Conservation (phyloP, 2,113 vertebrate species). For the Ramphastos sulfuratus region DNA sequence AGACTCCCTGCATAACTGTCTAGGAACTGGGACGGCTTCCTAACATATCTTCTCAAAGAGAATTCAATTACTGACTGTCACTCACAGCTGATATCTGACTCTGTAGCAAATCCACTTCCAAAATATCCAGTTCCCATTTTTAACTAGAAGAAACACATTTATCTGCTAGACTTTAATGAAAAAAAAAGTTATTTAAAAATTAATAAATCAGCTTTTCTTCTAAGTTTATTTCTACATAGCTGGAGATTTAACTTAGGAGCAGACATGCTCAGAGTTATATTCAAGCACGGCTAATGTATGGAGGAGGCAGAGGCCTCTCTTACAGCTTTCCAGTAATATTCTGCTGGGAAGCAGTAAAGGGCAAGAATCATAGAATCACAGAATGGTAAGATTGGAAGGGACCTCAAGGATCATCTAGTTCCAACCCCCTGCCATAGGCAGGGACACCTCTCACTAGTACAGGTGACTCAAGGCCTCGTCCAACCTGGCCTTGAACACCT, state of each 20-base stretch:
- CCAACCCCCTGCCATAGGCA: no score
- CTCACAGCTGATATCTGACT: background rate
- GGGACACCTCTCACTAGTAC: no score
- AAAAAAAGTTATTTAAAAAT: background rate
- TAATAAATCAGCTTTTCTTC: background rate
- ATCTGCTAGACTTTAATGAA: background rate
- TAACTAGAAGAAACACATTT: background rate
- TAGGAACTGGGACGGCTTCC: background rate
- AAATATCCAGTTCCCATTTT: background rate
- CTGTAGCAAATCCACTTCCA: background rate
- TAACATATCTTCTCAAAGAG: background rate
- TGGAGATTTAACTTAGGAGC: background rate
- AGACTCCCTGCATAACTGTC: background rate
- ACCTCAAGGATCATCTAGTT: no score
- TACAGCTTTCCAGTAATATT: background rate
- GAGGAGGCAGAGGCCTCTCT: background rate
- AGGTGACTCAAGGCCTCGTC: no score
- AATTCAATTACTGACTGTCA: background rate
- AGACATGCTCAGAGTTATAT: background rate
- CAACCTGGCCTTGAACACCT: no score
- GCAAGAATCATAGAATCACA: background rate
- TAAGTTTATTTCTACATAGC: background rate
- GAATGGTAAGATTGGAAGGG: no score
- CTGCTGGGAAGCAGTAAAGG: background rate
- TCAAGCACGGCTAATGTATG: background rate